A percentile compares a stretch with the other conserved stretches of the same genome.
Conservation (phyloP, 1,140 invertebrate genomes). For the Stenopsyche tienmushanensis region DNA sequence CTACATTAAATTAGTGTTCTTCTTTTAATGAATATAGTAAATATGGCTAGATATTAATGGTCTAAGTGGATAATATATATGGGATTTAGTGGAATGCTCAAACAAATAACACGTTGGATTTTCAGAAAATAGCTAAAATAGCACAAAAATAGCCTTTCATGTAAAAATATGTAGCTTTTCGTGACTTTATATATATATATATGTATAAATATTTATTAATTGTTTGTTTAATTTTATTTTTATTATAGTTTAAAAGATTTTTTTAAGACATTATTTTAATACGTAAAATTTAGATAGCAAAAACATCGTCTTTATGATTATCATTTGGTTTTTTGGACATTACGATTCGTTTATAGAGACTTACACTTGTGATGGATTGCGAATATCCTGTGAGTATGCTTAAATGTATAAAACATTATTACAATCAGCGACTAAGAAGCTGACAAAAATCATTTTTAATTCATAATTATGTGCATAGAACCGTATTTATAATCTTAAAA, state of each 20-base stretch:
- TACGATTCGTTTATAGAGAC: too few relatives aligned
- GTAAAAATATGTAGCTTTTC: neutral
- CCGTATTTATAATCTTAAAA: neutral
- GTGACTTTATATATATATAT: conserved; percentile 2
- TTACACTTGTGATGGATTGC: too few relatives aligned
- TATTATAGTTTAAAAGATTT: neutral
- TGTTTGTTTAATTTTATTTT: conserved; percentile 2
- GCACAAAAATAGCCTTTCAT: neutral
- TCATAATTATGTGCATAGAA: neutral
- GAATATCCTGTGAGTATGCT: neutral
- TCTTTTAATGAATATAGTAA: neutral
- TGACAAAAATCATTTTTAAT: neutral
- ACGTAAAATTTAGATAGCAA: neutral
- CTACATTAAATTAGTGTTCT: neutral
- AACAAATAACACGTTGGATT: neutral
- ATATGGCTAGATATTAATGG: neutral
- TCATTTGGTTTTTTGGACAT: neutral
- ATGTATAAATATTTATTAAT: neutral
- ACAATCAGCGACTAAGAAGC: neutral
- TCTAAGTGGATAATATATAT: neutral
- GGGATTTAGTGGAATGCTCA: neutral
- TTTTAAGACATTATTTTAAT: neutral
- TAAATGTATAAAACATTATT: neutral
- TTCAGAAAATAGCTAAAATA: neutral
- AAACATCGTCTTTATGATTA: neutral